Evolutionary conservation across 2,888 invertebrate species (phyloP).

Genomic region (Tuberolachnus salignus): DNA sequence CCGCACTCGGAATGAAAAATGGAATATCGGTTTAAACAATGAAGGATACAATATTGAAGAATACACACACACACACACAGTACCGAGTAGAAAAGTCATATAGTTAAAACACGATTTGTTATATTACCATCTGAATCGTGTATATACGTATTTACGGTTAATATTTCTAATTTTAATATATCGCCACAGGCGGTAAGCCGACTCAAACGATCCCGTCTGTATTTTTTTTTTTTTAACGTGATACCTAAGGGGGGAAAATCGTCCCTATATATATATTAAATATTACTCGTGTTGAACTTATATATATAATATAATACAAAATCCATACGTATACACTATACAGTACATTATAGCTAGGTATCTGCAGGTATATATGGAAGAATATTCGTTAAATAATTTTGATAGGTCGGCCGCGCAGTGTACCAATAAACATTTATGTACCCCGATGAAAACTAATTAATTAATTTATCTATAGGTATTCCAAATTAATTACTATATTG

Average conservation of each 20-base stretch:
- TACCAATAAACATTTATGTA: too few species aligned
- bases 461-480: too few species aligned
- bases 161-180: slow-evolving; percentile 55
- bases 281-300: slow-evolving; percentile 12
- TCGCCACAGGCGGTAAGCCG: slow-evolving; percentile 48
- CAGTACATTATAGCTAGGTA: not conserved
- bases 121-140: slow-evolving; percentile 42
- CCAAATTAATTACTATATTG: too few species aligned
- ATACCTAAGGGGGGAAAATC: slow-evolving; percentile 18
- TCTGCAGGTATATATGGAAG: too few species aligned
- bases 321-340: not conserved
- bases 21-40: slow-evolving; percentile 50
- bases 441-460: too few species aligned
- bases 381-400: too few species aligned
- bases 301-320: not conserved
- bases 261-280: not conserved
- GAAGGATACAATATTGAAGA: slow-evolving; percentile 19
- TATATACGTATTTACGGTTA: slow-evolving; percentile 53
- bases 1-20: slow-evolving; percentile 52
- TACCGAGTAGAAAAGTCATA: slow-evolving; percentile 35
- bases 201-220: slow-evolving; percentile 48
- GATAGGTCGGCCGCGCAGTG: too few species aligned
- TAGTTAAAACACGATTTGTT: slow-evolving; percentile 55
- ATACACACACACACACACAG: not conserved
- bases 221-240: slow-evolving; percentile 25